Conservation (phyloP, 2,113 vertebrate genomes). For the Rhynchomys soricoides region DNA sequence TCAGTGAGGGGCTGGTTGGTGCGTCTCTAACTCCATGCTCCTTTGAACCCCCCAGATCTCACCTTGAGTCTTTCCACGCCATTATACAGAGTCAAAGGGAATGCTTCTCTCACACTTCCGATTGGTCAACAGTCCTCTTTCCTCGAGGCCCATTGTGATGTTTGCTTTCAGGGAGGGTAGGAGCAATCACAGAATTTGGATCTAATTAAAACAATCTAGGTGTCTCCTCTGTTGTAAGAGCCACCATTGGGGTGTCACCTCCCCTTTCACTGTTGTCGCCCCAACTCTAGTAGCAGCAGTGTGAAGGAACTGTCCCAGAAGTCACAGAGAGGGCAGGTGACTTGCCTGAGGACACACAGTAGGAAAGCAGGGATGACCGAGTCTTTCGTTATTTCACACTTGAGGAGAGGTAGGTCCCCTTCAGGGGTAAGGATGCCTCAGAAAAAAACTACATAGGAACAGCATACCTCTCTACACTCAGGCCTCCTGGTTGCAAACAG, state of each 20-base stretch:
- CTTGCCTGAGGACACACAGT: neutral
- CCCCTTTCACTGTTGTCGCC: neutral
- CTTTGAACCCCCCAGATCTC: neutral
- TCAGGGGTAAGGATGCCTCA: neutral
- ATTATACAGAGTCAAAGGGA: neutral
- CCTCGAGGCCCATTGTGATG: fast-evolving
- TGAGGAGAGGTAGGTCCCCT: neutral
- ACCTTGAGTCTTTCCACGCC: neutral
- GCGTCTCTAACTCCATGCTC: neutral
- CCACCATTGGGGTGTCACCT: too few relatives aligned
- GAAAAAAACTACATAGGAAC: neutral
- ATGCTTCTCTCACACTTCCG: neutral
- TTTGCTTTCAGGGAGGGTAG: neutral
- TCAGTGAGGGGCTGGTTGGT: neutral
- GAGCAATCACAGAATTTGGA: neutral
- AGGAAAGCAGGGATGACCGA: neutral
- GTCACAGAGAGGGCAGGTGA: neutral
- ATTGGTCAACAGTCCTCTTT: too few relatives aligned
- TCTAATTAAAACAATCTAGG: neutral
- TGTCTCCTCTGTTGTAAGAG: neutral
- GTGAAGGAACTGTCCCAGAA: neutral
- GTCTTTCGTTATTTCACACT: neutral
- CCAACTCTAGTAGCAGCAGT: too few relatives aligned
- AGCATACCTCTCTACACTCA: neutral
- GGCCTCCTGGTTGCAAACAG: neutral